Percentiles rank a stretch among this genome's conserved stretches.
These are phyloP conservation scores for Tuta absoluta DNA, from an alignment of 2,888 invertebrate genomes.

Conservation along the genomic window DNA sequence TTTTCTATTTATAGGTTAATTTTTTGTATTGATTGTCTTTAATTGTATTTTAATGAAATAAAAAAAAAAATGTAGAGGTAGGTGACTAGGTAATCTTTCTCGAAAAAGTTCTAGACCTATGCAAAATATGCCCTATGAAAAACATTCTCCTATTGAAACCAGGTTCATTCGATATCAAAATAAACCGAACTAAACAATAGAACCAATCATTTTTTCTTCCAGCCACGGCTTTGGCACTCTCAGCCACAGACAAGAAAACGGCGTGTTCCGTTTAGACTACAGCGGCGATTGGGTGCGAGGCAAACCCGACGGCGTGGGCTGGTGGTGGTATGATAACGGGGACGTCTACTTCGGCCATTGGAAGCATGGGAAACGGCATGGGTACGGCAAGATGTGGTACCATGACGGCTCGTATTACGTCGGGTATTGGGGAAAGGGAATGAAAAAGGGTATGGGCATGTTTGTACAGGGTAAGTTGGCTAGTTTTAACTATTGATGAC, in stretches of 20 bases:
- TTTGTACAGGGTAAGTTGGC: constrained; percentile 68
- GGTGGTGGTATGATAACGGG: constrained; percentile 79
- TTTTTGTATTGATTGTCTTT: too few relatives aligned
- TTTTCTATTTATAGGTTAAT: too few relatives aligned
- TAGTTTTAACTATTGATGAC: too few relatives aligned
- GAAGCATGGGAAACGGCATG: constrained; percentile 73
- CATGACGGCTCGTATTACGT: constrained; percentile 80
- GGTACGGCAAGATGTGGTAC: constrained; percentile 84
- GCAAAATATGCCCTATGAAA: too few relatives aligned
- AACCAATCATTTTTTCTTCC: neutral
- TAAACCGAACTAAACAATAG: neutral
- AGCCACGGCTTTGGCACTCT: constrained; percentile 83
- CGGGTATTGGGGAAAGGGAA: constrained; percentile 80
- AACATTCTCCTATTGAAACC: too few relatives aligned
- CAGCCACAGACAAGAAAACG: constrained; percentile 61
- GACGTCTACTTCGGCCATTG: constrained; percentile 83
- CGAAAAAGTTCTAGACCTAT: too few relatives aligned
- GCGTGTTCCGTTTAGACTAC: constrained; percentile 73
- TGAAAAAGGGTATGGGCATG: constrained; percentile 78
- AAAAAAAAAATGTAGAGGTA: too few relatives aligned
- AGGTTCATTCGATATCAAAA: neutral
- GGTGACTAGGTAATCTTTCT: too few relatives aligned
- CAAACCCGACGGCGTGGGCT: constrained; percentile 80
- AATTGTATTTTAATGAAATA: too few relatives aligned
- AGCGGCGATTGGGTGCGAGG: constrained; percentile 83